phyloP scores from a whole-genome alignment of 2,888 invertebrate genomes.

The Aspidiotus destructor region DNA sequence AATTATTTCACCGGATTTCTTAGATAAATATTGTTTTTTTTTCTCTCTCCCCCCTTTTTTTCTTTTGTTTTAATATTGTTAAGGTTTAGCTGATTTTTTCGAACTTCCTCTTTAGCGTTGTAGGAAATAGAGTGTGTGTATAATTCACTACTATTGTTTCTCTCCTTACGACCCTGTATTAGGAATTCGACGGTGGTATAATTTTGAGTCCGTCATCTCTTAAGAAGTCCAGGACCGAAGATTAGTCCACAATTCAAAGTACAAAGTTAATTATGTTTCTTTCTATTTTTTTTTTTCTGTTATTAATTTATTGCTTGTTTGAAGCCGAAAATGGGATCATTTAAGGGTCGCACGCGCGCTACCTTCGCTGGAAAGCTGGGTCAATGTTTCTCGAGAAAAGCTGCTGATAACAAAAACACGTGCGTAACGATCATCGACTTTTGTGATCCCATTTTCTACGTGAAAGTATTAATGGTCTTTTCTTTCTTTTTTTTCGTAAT shows the following conservation, averaged over 20 bases:
- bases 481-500: conserved; percentile 6
- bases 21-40: conserved; percentile 10
- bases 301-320: conserved; percentile 4
- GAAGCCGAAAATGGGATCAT: neutral
- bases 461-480: neutral
- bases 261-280: neutral
- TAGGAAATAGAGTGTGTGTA: neutral
- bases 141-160: no score
- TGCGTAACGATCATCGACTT: neutral
- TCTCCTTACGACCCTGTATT: no score
- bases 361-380: neutral
- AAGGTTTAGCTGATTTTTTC: neutral
- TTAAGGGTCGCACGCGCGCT: neutral
- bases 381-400: neutral
- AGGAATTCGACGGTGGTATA: no score
- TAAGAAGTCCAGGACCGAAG: conserved; percentile 4
- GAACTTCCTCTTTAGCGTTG: neutral
- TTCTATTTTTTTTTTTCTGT: neutral
- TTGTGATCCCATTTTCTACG: neutral
- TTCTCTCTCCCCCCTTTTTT: neutral
- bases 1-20: conserved; percentile 23
- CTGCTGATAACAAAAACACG: no score
- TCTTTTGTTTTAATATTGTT: neutral
- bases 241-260: conserved; percentile 2
- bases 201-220: neutral